Base-by-base conservation (phyloP, 2,888 invertebrate genomes). In the Andrena flavipes region DNA sequence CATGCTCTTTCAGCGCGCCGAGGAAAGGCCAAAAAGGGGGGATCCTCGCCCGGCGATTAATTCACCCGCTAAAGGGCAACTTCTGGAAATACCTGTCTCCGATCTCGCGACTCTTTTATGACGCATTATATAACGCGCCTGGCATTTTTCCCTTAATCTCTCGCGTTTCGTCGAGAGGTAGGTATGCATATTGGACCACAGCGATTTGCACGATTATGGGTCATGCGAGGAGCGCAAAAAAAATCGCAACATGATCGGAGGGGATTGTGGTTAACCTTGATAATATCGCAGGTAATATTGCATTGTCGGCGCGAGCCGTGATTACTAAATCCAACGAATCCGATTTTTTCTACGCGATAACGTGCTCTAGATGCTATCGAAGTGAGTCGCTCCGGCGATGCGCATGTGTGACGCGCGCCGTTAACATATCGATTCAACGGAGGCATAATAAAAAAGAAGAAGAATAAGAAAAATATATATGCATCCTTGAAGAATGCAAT, bases 261-360 rank as follows among this genome's bases (percentile, higher is more conserved):
- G 48, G 81, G 84, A 91, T 89, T 90, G 91, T 89, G 82, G 91
- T 91, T 80, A 86, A 81, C 90, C 91, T 91, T 89, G 87, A 82
- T 73, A 80, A 79, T 76, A 79, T 76, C 80, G 78, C 74, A 64
- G 26, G 73, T 68, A 77, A 85, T 26, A 88, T 84, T 76, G 70
- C 72, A 79, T 79, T 86, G 82, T 88, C 56, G 73, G 59, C 54
- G 13, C n/a, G 16, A 68, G 56, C 49, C 56, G 74, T 79, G 76
- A 67, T 78, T 82, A 73, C 77, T 67, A 49, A 51, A 59, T 64
- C 16, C 30, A n/a, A 48, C 29, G 10, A 16, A 42, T 13, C 33
- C 29, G 48, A 72, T 23, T 72, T 72, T 54, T 54, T 30, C 29
- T 35, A 23, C 13, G 16, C 51, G 33, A 33, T n/a, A 13, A 62